Evolutionary conservation across 2,888 invertebrate genomes (phyloP).

Genomic region (Protodeltote pygarga): DNA sequence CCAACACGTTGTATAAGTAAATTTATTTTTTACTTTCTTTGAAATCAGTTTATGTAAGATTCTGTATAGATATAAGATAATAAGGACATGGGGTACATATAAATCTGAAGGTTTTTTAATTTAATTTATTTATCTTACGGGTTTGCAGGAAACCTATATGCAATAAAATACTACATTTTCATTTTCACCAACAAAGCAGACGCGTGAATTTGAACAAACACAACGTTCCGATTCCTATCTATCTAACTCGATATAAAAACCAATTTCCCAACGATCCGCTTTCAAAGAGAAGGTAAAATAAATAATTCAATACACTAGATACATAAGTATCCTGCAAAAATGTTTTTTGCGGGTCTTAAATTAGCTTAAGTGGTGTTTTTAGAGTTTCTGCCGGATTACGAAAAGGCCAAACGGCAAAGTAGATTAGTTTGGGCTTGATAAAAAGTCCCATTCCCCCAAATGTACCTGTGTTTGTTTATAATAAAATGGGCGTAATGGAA

Average conservation of each 20-base stretch:
- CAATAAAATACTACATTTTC: too few species aligned
- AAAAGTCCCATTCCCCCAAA: slow-evolving; percentile 28
- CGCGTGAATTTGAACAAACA: slow-evolving; percentile 7
- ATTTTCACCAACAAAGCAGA: background rate
- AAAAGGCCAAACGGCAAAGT: slow-evolving; percentile 31
- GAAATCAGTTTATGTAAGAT: too few species aligned
- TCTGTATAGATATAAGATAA: too few species aligned
- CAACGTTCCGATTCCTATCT: slow-evolving; percentile 16
- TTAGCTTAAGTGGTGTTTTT: slow-evolving; percentile 49
- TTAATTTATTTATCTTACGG: too few species aligned
- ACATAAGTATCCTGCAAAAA: slow-evolving; percentile 28
- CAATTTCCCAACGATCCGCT: slow-evolving; percentile 37
- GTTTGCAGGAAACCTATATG: too few species aligned
- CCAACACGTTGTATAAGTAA: too few species aligned
- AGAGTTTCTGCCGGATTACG: slow-evolving; percentile 32
- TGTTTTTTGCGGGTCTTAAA: slow-evolving; percentile 39
- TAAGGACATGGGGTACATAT: too few species aligned
- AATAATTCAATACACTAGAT: slow-evolving; percentile 46
- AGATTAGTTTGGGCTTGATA: slow-evolving; percentile 32
- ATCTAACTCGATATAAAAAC: slow-evolving; percentile 26
- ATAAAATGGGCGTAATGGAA: slow-evolving; percentile 16
- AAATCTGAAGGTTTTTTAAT: too few species aligned
- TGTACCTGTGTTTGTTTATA: slow-evolving; percentile 30
- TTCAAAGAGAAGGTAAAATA: slow-evolving; percentile 27
- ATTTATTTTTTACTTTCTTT: too few species aligned